Evolutionary conservation across 2,113 vertebrate genomes (phyloP).

Genomic region (Xiphophorus hellerii): DNA sequence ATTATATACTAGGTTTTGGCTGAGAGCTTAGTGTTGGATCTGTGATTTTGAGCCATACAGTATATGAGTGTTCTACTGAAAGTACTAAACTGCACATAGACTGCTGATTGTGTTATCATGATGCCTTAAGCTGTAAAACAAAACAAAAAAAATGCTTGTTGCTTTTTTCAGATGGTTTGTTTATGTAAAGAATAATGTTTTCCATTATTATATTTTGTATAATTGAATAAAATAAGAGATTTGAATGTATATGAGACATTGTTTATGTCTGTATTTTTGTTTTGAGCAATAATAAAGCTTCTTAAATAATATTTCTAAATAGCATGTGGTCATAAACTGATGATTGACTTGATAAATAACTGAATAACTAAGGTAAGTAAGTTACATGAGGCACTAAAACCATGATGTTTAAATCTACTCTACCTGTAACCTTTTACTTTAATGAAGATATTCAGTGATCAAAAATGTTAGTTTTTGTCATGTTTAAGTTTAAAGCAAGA

Average conservation of each 20-base stretch:
- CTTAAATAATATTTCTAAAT: not conserved
- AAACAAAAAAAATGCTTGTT: slow-evolving; percentile 39
- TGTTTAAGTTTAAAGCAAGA: no score
- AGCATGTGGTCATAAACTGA: not conserved
- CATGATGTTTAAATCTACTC: not conserved
- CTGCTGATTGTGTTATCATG: slow-evolving; percentile 47
- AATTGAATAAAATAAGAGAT: slow-evolving; percentile 43
- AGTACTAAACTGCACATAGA: slow-evolving; percentile 31
- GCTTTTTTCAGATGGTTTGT: slow-evolving; percentile 34
- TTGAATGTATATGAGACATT: slow-evolving; percentile 15
- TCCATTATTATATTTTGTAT: slow-evolving; percentile 65
- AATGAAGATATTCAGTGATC: no score
- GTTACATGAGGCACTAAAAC: not conserved
- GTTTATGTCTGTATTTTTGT: not conserved
- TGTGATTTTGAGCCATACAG: slow-evolving; percentile 44
- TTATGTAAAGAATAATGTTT: slow-evolving; percentile 57
- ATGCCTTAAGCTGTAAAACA: slow-evolving; percentile 56
- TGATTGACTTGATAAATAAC: not conserved
- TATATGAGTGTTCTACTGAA: slow-evolving; percentile 50
- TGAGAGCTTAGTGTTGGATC: slow-evolving; percentile 51
- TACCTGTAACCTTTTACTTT: no score
- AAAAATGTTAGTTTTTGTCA: no score
- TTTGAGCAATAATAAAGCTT: not conserved
- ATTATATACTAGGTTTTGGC: slow-evolving; percentile 53
- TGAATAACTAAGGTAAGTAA: not conserved